Percentiles rank a stretch among this genome's conserved stretches.
Conservation (phyloP, 2,797 vertebrate genomes). For the Sarcoramphus papa region DNA sequence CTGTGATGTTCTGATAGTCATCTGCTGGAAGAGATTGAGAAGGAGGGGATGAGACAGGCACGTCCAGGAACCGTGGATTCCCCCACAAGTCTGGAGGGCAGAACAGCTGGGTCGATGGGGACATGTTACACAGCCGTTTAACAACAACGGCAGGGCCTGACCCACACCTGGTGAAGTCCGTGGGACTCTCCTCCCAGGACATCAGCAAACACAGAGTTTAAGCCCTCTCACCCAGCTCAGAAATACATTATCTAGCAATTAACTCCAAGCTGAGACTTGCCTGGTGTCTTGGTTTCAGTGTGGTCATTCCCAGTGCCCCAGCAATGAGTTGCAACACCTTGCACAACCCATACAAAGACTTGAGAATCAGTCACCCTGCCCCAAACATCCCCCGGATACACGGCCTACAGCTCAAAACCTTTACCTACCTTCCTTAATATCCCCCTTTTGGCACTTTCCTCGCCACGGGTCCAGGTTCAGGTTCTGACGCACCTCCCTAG, state of each 20-base stretch:
- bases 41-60: not conserved
- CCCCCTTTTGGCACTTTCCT: not conserved
- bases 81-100: not conserved
- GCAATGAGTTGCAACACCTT: not conserved
- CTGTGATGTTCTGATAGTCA: slow-evolving; percentile 40
- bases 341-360: not conserved
- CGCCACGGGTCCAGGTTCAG: not conserved
- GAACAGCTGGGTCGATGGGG: fast-evolving
- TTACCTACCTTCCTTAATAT: not conserved
- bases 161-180: fast-evolving
- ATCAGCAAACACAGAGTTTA: not conserved
- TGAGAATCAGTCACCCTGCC: not conserved
- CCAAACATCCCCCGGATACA: not conserved
- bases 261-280: not conserved
- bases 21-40: not conserved
- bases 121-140: fast-evolving
- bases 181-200: not conserved
- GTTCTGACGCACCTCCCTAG: slow-evolving; percentile 10
- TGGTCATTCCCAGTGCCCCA: not conserved
- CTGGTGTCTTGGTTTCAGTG: not conserved
- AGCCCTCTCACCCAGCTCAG: not conserved
- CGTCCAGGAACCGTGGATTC: fast-evolving
- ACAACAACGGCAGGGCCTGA: not conserved
- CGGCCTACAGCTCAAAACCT: not conserved
- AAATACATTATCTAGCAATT: fast-evolving